phyloP scores from a whole-genome alignment of 2,888 invertebrate species.

The Rapana venosa region DNA sequence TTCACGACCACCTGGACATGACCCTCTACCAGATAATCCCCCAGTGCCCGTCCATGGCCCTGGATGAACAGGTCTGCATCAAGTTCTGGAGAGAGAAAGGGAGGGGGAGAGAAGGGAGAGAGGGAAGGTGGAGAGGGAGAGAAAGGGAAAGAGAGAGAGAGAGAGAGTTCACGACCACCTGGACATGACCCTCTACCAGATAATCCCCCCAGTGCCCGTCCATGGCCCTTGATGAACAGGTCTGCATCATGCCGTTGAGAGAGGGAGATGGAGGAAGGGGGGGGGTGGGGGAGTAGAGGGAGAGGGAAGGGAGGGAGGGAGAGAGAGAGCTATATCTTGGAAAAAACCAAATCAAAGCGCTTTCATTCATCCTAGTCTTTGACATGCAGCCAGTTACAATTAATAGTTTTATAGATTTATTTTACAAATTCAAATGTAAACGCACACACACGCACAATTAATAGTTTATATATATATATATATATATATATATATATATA shows the following conservation, averaged over 20 bases:
- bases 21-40: not conserved
- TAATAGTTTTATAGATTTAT: too few relatives aligned
- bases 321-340: too few relatives aligned
- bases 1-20: constrained; percentile 60
- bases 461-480: too few relatives aligned
- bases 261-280: not conserved
- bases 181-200: not conserved
- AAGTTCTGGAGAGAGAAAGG: not conserved
- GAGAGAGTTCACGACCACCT: constrained; percentile 63
- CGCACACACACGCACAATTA: too few relatives aligned
- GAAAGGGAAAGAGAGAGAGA: too few relatives aligned
- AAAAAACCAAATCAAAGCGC: too few relatives aligned
- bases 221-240: not conserved
- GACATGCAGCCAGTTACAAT: too few relatives aligned
- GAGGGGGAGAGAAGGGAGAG: not conserved
- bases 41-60: not conserved
- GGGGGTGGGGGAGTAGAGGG: not conserved
- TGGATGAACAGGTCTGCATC: not conserved
- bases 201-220: not conserved
- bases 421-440: too few relatives aligned
- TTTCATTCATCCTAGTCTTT: too few relatives aligned
- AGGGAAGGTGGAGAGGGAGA: not conserved
- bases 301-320: too few relatives aligned
- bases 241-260: not conserved
- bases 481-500: too few relatives aligned